Percentiles rank a stretch among this genome's conserved stretches.
phyloP scores from a whole-genome alignment of 1,140 invertebrate genomes.

The Micrasema longulum region DNA sequence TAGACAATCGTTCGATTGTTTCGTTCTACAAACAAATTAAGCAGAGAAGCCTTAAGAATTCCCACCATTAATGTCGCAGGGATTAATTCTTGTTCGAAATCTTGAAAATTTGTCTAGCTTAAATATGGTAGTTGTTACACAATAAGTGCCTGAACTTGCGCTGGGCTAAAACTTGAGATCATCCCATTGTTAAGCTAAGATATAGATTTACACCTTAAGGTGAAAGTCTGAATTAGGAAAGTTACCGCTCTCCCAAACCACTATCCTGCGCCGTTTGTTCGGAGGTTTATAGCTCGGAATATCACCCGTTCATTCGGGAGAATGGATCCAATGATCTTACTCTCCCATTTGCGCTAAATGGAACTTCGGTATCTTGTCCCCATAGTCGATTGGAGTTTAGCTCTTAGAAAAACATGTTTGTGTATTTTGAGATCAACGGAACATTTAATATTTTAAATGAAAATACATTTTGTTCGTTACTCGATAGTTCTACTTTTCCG shows the following conservation, averaged over 20 bases:
- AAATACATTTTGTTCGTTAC: no score
- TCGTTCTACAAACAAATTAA: constrained; percentile 24
- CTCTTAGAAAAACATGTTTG: no score
- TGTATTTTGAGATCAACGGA: no score
- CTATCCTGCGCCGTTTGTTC: constrained; percentile 28
- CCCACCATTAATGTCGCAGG: constrained; percentile 16
- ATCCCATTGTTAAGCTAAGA: constrained; percentile 38
- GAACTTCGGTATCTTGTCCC: constrained; percentile 17
- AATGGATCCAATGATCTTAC: constrained; percentile 29
- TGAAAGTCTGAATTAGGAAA: constrained; percentile 42
- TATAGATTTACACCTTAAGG: constrained; percentile 44
- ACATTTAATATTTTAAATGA: no score
- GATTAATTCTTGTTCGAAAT: constrained; percentile 29
- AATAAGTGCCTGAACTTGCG: constrained; percentile 34
- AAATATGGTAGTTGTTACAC: constrained; percentile 43
- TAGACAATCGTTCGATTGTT: constrained; percentile 44
- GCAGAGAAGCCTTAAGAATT: constrained; percentile 28
- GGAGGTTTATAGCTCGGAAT: constrained; percentile 30
- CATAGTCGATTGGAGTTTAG: background rate
- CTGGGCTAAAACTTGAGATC: constrained; percentile 24
- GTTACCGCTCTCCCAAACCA: constrained; percentile 25
- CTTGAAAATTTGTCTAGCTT: constrained; percentile 44
- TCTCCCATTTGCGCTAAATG: constrained; percentile 21
- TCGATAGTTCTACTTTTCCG: no score
- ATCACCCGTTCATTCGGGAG: constrained; percentile 27